Evolutionary conservation across 2,797 vertebrate genomes (phyloP), one percentile per base, ranked within the genome.

Genomic region (Sebastes glaucus): DNA sequence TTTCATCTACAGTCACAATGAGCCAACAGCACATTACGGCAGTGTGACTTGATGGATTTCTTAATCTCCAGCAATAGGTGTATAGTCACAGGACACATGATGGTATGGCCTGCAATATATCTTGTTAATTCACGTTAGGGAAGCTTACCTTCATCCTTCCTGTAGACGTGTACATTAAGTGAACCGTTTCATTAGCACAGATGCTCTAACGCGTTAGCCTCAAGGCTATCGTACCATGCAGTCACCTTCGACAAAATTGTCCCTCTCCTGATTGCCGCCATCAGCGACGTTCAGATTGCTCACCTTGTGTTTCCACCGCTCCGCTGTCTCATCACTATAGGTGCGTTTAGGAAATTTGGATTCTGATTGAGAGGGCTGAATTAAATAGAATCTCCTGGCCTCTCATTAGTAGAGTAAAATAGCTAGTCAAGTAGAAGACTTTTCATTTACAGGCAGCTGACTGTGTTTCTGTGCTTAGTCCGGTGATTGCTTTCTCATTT

Each of bases 401-500:
- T 77, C 42, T 84, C 59, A 84, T 88, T 78, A 88, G 46, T 4
- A n/a, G 52, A 84, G 46, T 55, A 78, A 85, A 86, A 87, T 32
- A 77, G 71, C 73, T 78, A 70, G 73, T 65, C 49, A 71, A 78
- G 77, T 8, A 78, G 59, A 81, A 66, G 42, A 66, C 68, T 60
- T 82, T 42, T 63, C 7, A 84, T 82, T 81, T 73, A 74, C 20
- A 49, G 71, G 11, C 64, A 38, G 61, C 46, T 57, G 76, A 69
- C 66, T 77, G 27, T 60, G 33, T 57, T 42, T 76, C 65, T 66
- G 11, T 7, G 13, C 61, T 5, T 66, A 55, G 27, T 65, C 64
- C 63, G 0, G 18, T 73, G 28, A 81, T 88, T 80, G 64, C 80
- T 59, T 89, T 77, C 67, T 84, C 67, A 71, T 77, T 81, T 76